Evolutionary conservation across 2,113 vertebrate species (phyloP).

Genomic region (Trematocara macrostoma): DNA sequence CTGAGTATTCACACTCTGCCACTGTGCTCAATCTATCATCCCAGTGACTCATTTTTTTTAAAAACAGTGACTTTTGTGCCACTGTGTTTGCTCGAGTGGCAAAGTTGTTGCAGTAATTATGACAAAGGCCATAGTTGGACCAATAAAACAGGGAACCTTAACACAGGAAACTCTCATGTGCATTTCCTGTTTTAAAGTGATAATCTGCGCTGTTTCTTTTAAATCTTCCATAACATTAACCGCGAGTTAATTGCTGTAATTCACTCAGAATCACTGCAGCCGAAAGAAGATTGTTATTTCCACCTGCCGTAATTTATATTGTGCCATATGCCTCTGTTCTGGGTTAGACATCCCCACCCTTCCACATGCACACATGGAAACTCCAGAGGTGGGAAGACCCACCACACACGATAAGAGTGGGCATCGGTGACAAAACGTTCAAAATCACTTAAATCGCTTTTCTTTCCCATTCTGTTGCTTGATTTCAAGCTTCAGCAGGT

Average conservation of each 20-base stretch:
- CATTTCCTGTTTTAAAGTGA: not conserved
- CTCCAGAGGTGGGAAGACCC: not conserved
- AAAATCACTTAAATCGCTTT: not conserved
- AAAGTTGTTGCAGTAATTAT: not conserved
- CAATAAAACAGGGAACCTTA: not conserved
- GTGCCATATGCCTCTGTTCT: not conserved
- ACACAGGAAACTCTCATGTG: not conserved
- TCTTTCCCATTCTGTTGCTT: not conserved
- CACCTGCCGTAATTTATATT: not conserved
- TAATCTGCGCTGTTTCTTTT: not conserved
- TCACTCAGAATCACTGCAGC: not conserved
- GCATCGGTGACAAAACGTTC: not conserved
- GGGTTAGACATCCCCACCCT: not conserved
- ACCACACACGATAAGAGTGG: not conserved
- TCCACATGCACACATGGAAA: not conserved
- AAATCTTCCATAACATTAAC: not conserved
- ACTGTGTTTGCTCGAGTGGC: not conserved
- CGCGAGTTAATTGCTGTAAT: not conserved
- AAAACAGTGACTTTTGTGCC: not conserved
- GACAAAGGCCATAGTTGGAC: not conserved
- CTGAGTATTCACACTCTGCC: not conserved
- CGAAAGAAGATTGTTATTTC: not conserved
- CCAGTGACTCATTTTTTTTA: rapidly evolving
- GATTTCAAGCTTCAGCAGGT: not conserved
- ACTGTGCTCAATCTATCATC: not conserved